Conservation (phyloP, 2,888 invertebrate genomes). For the Ommatoiulus sabulosus region DNA sequence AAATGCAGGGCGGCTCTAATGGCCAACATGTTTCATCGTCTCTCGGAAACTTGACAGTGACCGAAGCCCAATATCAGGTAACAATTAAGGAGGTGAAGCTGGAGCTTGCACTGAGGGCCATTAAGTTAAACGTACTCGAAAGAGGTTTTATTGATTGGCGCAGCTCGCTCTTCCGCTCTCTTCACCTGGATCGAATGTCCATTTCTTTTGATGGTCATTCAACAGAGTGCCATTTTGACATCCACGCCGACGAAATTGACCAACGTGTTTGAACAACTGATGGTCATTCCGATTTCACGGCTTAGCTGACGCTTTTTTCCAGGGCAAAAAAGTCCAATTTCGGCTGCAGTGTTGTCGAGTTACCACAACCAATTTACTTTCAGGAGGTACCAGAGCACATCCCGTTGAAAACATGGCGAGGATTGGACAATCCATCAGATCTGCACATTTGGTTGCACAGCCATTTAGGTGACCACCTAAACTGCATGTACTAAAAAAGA, state of each 20-base stretch:
- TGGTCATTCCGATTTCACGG: slow-evolving; percentile 22
- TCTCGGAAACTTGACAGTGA: slow-evolving; percentile 2
- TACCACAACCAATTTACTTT: not conserved
- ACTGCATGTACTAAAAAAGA: not conserved
- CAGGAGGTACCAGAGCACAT: not conserved
- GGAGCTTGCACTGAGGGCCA: slow-evolving; percentile 9
- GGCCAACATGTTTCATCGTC: not conserved
- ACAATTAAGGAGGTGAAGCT: slow-evolving; percentile 1
- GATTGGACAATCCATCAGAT: not conserved
- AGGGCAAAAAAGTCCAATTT: not conserved
- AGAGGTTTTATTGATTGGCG: slow-evolving; percentile 28
- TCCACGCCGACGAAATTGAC: not conserved
- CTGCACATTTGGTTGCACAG: not conserved
- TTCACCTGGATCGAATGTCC: slow-evolving; percentile 20
- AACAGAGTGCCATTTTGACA: slow-evolving; percentile 28
- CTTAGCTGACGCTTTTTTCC: not conserved
- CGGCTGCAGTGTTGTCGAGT: not conserved
- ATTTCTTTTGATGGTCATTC: slow-evolving; percentile 34
- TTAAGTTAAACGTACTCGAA: slow-evolving; percentile 34
- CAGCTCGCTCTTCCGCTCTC: not conserved
- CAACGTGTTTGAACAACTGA: slow-evolving; percentile 2
- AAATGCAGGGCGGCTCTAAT: not conserved
- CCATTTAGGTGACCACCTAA: not conserved
- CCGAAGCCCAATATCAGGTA: slow-evolving; percentile 22
- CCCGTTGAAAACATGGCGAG: not conserved